Base-by-base conservation (phyloP, 2,797 vertebrate genomes). In the Phalloptychus januarius region DNA sequence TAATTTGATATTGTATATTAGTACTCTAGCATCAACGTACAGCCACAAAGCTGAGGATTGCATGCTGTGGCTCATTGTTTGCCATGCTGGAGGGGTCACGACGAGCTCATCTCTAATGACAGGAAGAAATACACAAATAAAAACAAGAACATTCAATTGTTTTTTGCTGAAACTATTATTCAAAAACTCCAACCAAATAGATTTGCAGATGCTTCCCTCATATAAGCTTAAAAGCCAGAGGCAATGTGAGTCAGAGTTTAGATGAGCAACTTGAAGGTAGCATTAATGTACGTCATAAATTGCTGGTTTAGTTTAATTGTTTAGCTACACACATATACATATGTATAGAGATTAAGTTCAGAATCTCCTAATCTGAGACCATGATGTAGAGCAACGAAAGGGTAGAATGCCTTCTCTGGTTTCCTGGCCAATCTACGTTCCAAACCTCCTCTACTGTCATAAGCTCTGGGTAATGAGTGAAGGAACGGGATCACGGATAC, bases 1-100 rank as follows among this genome's bases (percentile, higher is more conserved):
- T 93, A 91, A 94, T 92, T 91, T 90, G 88, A 91, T 91, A 85
- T 45, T 75, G 67, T 80, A 76, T 84, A 90, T 91, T 90, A 86
- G 79, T 75, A 71, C 33, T 78, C 44, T 23, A 3, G 83, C 83
- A 85, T 82, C 81, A 87, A 87, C 78, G 87, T 81, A 83, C 71
- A 79, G 76, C 75, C 73, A 54, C 11, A 40, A 44, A 91, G 80
- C 86, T 78, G 80, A 79, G 83, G 77, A 84, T 72, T 63, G 75
- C 79, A 79, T 12, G 10, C 46, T 46, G 38, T 25, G n/a, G 73
- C 48, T 82, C 58, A 86, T 87, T 83, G 88, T 86, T 83, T 78
- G 79, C 56, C 73, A 80, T 73, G 85, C 82, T 81, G 58, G 48
- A 18, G 79, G 80, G 81, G 86, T 83, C 79, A 79, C 40, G 38